Evolutionary conservation across 2,113 vertebrate genomes (phyloP).

Genomic region (Osmerus mordax): DNA sequence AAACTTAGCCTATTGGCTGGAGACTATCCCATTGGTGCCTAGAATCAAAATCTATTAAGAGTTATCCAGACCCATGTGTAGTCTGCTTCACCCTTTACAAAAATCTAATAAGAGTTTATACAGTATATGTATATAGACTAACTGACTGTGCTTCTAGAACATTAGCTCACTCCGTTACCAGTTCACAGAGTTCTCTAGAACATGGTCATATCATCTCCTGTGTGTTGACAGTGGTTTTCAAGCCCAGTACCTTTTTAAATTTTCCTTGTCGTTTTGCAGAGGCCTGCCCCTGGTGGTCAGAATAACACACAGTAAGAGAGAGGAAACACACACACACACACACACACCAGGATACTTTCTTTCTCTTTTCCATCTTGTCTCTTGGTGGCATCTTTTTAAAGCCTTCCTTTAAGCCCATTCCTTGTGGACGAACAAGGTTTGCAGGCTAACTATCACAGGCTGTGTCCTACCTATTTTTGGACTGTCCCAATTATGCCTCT

Average conservation of each 20-base stretch:
- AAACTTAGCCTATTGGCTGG: too few relatives aligned
- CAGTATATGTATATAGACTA: too few relatives aligned
- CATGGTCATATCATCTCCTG: conserved; percentile 42
- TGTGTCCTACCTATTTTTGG: too few relatives aligned
- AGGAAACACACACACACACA: conserved; percentile 81
- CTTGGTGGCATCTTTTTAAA: not conserved
- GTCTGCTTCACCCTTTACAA: too few relatives aligned
- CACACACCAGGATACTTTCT: conserved; percentile 77
- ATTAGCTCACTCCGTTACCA: not conserved
- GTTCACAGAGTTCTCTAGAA: conserved; percentile 22
- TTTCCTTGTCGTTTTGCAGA: conserved; percentile 99
- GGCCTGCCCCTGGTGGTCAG: conserved; percentile 99
- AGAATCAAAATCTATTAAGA: too few relatives aligned
- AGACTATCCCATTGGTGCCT: too few relatives aligned
- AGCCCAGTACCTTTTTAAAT: conserved; percentile 99
- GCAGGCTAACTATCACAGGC: too few relatives aligned
- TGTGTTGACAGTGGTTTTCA: conserved; percentile 66
- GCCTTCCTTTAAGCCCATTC: too few relatives aligned
- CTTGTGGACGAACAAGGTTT: too few relatives aligned
- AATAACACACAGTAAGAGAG: conserved; percentile 93
- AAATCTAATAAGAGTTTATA: too few relatives aligned
- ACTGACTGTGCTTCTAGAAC: not conserved
- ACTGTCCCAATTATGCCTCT: not conserved
- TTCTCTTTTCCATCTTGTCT: conserved; percentile 30
- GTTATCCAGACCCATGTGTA: too few relatives aligned